Conservation (phyloP, 2,113 vertebrate species). For the Mastomys coucha region DNA sequence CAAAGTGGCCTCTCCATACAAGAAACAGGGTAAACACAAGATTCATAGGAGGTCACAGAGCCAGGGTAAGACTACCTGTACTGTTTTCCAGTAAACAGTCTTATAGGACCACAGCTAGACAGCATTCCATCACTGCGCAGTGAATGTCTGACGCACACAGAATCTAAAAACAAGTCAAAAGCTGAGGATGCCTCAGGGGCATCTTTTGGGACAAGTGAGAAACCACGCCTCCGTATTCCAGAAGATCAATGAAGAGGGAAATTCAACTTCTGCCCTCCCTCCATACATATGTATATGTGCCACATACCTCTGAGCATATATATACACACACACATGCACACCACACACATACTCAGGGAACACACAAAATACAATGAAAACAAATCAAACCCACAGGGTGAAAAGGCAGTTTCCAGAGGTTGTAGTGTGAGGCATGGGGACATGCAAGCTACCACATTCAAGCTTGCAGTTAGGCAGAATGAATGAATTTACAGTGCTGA, state of each 20-base stretch:
- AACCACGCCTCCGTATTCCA: not conserved
- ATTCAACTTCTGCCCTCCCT: not conserved
- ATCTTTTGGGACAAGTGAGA: not conserved
- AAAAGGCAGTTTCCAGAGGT: not conserved
- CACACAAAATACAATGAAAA: not conserved
- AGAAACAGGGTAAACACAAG: not conserved
- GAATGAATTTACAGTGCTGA: not conserved
- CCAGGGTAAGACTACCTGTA: not conserved
- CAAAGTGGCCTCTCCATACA: not conserved
- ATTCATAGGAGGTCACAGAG: not conserved
- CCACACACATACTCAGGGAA: not conserved
- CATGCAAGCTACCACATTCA: not conserved
- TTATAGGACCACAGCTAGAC: not conserved
- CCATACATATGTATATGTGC: not conserved
- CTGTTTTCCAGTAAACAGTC: not conserved
- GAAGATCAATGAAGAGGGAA: not conserved
- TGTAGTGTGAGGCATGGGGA: not conserved
- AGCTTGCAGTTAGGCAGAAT: not conserved
- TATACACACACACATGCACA: not conserved
- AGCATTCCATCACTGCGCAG: no score
- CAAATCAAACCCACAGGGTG: not conserved
- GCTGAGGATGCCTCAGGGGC: not conserved
- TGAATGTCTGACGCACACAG: no score
- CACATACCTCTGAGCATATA: not conserved
- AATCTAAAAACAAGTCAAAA: not conserved